Conservation (phyloP, 2,888 invertebrate genomes). For the Pandemis heparana region DNA sequence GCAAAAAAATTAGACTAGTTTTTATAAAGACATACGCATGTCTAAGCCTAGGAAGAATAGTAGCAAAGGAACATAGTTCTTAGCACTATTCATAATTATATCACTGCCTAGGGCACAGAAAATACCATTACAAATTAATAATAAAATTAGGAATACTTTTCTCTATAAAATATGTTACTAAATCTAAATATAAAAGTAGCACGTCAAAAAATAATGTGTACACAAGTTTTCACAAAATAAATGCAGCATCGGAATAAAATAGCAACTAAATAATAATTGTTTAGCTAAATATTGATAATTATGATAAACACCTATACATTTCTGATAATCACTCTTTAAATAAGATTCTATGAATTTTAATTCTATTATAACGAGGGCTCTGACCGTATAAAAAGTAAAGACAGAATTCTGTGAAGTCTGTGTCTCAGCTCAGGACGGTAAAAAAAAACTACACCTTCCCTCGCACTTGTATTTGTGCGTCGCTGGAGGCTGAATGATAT, state of each 20-base stretch:
- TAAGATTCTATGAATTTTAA: slow-evolving; percentile 20
- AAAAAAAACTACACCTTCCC: too few species aligned
- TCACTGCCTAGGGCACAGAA: slow-evolving; percentile 59
- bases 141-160: slow-evolving; percentile 55
- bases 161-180: slow-evolving; percentile 57
- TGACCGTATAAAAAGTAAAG: too few species aligned
- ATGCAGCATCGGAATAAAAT: slow-evolving; percentile 56
- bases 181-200: slow-evolving; percentile 61
- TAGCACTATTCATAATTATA: slow-evolving; percentile 39
- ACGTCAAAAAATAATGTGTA: slow-evolving; percentile 65
- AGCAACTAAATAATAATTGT: slow-evolving; percentile 32
- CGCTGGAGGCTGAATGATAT: too few species aligned
- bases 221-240: slow-evolving; percentile 59
- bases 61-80: slow-evolving; percentile 62
- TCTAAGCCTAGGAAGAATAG: slow-evolving; percentile 52
- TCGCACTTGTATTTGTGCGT: too few species aligned
- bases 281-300: slow-evolving; percentile 25
- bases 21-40: slow-evolving; percentile 28
- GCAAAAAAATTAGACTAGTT: slow-evolving; percentile 40
- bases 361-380: slow-evolving; percentile 8
- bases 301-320: slow-evolving; percentile 30
- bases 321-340: slow-evolving; percentile 23
- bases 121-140: slow-evolving; percentile 49
- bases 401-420: too few species aligned
- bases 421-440: too few species aligned